Evolutionary conservation across 2,113 vertebrate genomes (phyloP).

Genomic region (Phaetusa simplex): DNA sequence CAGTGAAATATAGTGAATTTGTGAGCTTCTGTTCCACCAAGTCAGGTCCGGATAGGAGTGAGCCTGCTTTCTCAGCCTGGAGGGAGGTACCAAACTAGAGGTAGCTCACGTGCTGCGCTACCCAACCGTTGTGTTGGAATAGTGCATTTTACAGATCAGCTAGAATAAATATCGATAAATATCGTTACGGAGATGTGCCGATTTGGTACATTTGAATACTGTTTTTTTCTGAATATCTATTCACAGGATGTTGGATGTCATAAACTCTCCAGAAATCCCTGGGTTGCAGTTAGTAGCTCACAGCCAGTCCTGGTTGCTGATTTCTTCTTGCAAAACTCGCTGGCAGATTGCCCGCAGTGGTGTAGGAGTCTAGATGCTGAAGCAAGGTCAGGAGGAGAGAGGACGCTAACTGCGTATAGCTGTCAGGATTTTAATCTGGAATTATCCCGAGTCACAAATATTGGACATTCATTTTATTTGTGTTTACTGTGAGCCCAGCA

Average conservation of each 20-base stretch:
- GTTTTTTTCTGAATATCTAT: background rate
- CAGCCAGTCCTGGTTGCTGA: background rate
- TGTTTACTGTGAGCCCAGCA: background rate
- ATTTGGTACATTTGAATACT: background rate
- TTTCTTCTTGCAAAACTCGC: background rate
- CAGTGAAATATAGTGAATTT: background rate
- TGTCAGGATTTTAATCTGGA: background rate
- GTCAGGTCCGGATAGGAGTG: background rate
- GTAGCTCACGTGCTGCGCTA: fast-evolving
- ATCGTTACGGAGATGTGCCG: background rate
- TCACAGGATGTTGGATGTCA: background rate
- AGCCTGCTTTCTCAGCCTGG: background rate
- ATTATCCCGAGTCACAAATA: background rate
- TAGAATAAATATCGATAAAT: background rate
- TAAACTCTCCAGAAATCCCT: background rate
- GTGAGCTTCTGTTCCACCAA: background rate
- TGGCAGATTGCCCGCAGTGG: fast-evolving
- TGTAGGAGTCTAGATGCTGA: background rate
- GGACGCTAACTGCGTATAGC: background rate
- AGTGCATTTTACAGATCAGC: background rate
- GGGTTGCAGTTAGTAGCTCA: background rate
- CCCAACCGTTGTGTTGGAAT: fast-evolving
- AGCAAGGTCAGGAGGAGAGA: background rate
- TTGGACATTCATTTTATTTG: background rate
- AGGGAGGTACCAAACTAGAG: background rate